Conservation (phyloP, 2,888 invertebrate species). For the Drosophila anomalipes region DNA sequence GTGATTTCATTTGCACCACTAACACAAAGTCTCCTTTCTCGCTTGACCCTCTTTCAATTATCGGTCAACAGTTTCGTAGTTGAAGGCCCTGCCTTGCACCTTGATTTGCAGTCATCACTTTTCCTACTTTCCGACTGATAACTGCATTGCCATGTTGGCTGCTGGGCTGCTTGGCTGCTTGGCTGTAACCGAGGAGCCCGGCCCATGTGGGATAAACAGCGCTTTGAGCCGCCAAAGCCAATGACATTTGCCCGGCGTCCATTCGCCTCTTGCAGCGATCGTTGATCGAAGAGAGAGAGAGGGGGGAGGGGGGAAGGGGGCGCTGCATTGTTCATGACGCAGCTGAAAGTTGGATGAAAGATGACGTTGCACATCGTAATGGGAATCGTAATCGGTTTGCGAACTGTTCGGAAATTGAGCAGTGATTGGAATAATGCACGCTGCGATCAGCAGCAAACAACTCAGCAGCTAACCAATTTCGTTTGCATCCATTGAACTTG, state of each 20-base stretch:
- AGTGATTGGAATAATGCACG: constrained; percentile 51
- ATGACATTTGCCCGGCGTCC: constrained; percentile 71
- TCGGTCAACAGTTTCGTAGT: constrained; percentile 56
- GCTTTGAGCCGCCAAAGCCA: constrained; percentile 53
- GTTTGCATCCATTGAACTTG: constrained; percentile 45
- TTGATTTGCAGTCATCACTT: constrained; percentile 22
- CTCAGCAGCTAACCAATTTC: constrained; percentile 19
- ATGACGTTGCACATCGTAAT: constrained; percentile 59
- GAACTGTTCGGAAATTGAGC: constrained; percentile 32
- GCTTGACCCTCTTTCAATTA: constrained; percentile 43
- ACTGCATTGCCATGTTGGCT: constrained; percentile 24
- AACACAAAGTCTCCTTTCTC: neutral
- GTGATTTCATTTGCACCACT: neutral
- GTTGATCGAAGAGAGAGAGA: neutral
- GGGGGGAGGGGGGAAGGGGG: neutral
- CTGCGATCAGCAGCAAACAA: constrained; percentile 12
- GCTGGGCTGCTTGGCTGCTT: neutral
- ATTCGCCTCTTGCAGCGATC: constrained; percentile 60
- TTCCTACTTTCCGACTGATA: constrained; percentile 34
- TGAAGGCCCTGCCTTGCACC: constrained; percentile 48
- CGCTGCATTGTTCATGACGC: constrained; percentile 57
- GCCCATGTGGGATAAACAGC: constrained; percentile 40
- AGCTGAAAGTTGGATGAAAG: constrained; percentile 34
- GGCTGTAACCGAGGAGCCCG: constrained; percentile 3
- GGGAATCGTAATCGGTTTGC: constrained; percentile 18